Percentiles rank a stretch among this genome's conserved stretches.
phyloP scores from a whole-genome alignment of 2,113 vertebrate genomes.

The Dasyurus viverrinus region DNA sequence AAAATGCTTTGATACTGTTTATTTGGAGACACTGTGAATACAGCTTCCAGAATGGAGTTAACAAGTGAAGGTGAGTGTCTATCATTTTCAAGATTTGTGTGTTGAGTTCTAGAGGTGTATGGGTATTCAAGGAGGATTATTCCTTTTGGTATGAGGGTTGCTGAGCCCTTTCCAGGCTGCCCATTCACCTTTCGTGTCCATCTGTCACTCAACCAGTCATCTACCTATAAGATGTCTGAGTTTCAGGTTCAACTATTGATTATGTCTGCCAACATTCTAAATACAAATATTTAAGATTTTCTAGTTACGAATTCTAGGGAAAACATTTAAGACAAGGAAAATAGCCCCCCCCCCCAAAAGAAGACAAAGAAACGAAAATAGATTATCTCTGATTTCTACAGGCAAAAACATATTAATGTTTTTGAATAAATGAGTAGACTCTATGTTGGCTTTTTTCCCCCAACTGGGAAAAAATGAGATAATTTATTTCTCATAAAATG shows the following conservation, averaged over 20 bases:
- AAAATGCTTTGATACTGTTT: conserved; percentile 95
- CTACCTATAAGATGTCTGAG: background rate
- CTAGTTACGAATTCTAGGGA: background rate
- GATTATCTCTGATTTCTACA: background rate
- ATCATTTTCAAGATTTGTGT: background rate
- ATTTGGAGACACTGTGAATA: conserved; percentile 95
- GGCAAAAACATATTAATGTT: background rate
- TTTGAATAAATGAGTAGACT: background rate
- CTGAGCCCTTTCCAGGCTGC: too few relatives aligned
- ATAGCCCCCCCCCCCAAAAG: background rate
- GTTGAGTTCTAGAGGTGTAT: background rate
- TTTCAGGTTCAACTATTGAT: background rate
- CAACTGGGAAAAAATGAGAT: background rate
- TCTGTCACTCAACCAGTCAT: too few relatives aligned
- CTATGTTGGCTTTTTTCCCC: background rate
- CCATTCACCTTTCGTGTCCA: too few relatives aligned
- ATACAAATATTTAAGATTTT: background rate
- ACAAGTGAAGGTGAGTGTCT: conserved; percentile 85
- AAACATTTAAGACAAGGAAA: background rate
- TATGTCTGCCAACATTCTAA: background rate
- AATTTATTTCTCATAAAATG: background rate
- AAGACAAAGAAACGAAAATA: background rate
- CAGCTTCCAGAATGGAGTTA: conserved; percentile 94
- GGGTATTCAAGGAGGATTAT: background rate
- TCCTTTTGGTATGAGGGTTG: background rate